Conservation (phyloP, 2,113 vertebrate genomes). For the Circaetus cinerascens region DNA sequence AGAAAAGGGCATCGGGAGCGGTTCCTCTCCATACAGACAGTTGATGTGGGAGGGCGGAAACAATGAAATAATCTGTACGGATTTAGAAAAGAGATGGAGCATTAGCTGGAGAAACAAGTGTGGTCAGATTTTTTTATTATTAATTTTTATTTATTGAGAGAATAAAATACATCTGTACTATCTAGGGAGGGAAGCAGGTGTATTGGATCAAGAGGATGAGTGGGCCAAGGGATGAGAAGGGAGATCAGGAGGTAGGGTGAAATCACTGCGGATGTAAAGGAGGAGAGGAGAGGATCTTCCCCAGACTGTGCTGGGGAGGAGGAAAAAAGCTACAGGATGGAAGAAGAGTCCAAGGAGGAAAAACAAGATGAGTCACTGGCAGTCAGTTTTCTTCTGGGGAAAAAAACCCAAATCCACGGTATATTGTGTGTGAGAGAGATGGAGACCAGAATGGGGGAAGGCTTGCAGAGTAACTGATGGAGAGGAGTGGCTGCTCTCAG, state of each 20-base stretch:
- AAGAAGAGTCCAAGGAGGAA: neutral
- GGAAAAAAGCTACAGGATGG: neutral
- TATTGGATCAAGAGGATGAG: neutral
- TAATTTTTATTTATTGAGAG: neutral
- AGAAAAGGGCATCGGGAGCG: neutral
- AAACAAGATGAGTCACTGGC: neutral
- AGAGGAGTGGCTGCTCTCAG: neutral
- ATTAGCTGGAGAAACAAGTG: neutral
- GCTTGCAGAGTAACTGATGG: neutral
- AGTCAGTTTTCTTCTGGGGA: neutral
- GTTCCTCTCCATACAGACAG: neutral
- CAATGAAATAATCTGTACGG: neutral
- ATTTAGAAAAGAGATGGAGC: neutral
- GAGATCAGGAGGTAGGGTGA: neutral
- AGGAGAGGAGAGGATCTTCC: neutral
- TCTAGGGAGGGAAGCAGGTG: neutral
- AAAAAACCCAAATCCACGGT: rapidly evolving
- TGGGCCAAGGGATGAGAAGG: neutral
- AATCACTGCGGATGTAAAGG: neutral
- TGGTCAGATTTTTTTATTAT: no score
- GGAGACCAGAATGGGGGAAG: neutral
- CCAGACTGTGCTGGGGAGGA: neutral
- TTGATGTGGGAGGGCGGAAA: neutral
- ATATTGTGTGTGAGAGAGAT: rapidly evolving
- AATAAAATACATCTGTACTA: neutral